Conservation (phyloP, 2,888 invertebrate species). For the Cerceris rybyensis region DNA sequence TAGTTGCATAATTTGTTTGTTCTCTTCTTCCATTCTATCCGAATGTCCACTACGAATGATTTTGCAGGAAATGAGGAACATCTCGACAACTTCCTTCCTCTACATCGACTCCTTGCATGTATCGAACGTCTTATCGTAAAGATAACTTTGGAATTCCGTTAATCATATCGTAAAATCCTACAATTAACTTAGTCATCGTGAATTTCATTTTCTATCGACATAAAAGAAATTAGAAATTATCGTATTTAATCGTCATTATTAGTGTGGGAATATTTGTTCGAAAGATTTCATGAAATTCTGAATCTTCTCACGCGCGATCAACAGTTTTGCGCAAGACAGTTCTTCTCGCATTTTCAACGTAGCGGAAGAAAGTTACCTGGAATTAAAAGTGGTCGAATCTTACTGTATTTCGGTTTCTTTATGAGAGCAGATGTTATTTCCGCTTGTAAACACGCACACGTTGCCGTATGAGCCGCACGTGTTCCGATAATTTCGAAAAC, state of each 20-base stretch:
- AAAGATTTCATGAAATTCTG: no score
- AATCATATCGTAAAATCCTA: not conserved
- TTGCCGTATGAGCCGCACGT: slow-evolving; percentile 54
- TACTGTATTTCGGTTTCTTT: slow-evolving; percentile 50
- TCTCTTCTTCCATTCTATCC: slow-evolving; percentile 54
- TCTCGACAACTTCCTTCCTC: not conserved
- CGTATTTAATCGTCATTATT: no score
- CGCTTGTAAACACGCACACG: slow-evolving; percentile 55
- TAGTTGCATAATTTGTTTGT: slow-evolving; percentile 73
- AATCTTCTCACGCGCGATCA: no score
- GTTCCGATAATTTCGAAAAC: slow-evolving; percentile 53
- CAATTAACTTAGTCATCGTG: no score
- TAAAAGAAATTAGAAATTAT: no score
- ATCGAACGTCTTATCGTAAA: slow-evolving; percentile 7
- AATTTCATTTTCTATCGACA: no score
- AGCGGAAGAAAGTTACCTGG: slow-evolving; percentile 48
- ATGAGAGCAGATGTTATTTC: slow-evolving; percentile 74
- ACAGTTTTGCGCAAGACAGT: no score
- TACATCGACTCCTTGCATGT: not conserved
- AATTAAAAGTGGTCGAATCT: slow-evolving; percentile 36
- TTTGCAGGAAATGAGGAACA: not conserved
- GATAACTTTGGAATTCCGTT: not conserved
- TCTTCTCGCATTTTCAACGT: slow-evolving; percentile 12
- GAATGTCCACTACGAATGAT: slow-evolving; percentile 31
- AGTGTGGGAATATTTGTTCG: no score